These are phyloP conservation scores for Arenaria interpres DNA, from an alignment of 2,113 vertebrate genomes.

Conservation along the genomic window DNA sequence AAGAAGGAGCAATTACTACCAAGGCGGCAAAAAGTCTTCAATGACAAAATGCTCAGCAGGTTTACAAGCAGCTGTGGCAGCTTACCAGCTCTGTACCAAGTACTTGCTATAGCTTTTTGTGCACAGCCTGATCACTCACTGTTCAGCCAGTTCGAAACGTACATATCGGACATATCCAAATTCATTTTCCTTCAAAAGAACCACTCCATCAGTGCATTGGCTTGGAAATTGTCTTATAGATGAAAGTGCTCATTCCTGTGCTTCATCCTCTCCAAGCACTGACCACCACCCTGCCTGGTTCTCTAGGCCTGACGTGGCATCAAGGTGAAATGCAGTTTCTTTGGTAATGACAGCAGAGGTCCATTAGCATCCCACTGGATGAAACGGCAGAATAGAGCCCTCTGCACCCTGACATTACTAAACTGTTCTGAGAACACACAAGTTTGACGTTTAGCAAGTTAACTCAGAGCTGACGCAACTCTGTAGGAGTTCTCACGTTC, in stretches of 20 bases:
- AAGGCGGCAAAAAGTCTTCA: not conserved
- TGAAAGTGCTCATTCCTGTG: not conserved
- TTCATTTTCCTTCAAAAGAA: not conserved
- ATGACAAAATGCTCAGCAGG: not conserved
- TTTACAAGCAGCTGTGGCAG: not conserved
- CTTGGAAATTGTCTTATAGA: not conserved
- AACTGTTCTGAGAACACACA: not conserved
- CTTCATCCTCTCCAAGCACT: not conserved
- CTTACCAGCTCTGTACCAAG: not conserved
- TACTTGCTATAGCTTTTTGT: not conserved
- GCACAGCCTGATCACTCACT: not conserved
- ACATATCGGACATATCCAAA: not conserved
- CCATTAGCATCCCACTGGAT: not conserved
- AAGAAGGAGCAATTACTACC: not conserved
- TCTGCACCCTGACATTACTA: not conserved
- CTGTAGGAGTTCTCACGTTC: not conserved
- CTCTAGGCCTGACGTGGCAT: not conserved
- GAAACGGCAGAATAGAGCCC: not conserved
- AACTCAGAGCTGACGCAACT: rapidly evolving
- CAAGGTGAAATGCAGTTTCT: not conserved
- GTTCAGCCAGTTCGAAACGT: not conserved
- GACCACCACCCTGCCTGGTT: not conserved
- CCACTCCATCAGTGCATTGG: not conserved
- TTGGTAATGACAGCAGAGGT: not conserved
- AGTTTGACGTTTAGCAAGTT: not conserved